phyloP scores from a whole-genome alignment of 2,797 vertebrate genomes.

The Mormyrus proboscirostris region DNA sequence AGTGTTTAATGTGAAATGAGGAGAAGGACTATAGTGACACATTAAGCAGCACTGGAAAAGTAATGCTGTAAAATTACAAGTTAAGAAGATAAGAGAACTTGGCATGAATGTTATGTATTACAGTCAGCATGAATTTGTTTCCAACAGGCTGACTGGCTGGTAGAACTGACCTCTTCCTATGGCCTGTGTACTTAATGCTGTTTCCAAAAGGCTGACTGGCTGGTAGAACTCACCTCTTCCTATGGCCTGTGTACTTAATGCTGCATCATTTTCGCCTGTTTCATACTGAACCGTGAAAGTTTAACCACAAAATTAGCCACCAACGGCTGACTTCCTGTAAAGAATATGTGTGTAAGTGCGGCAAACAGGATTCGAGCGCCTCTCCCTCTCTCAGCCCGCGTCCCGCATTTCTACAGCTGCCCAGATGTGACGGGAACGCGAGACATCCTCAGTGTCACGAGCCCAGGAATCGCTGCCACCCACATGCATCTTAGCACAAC shows the following conservation, averaged over 20 bases:
- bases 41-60: background rate
- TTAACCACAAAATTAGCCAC: background rate
- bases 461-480: background rate
- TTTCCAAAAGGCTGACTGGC: background rate
- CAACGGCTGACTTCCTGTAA: background rate
- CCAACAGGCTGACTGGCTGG: background rate
- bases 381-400: background rate
- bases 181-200: background rate
- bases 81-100: background rate
- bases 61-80: background rate
- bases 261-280: background rate
- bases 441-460: background rate
- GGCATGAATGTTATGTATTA: background rate
- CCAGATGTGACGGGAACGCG: background rate
- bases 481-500: background rate
- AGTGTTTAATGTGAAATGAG: background rate
- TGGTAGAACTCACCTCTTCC: background rate
- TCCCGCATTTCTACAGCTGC: background rate
- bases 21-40: background rate
- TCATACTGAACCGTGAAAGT: background rate
- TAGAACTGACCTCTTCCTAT: background rate
- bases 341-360: no score
- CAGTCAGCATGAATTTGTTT: background rate
- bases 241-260: background rate
- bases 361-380: background rate